Percentiles rank a stretch among this genome's conserved stretches.
phyloP scores from a whole-genome alignment of 2,888 invertebrate genomes.

The Tenthredo distinguenda region DNA sequence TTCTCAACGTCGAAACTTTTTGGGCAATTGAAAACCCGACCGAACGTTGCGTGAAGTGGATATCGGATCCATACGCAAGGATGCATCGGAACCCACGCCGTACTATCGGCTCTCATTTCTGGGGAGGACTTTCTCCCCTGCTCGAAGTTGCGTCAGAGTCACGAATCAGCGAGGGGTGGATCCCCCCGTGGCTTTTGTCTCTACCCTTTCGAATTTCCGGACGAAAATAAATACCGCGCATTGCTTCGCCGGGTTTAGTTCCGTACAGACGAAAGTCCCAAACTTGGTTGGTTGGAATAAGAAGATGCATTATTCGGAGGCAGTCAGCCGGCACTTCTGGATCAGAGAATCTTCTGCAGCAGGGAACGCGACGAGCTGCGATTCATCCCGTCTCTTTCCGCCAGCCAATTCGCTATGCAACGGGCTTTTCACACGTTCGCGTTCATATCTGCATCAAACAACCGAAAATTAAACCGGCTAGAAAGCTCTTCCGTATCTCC shows the following conservation, averaged over 20 bases:
- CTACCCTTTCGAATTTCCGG: not conserved
- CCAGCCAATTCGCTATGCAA: not conserved
- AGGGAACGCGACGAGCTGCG: not conserved
- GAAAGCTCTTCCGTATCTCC: not conserved
- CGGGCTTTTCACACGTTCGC: not conserved
- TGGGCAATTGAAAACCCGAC: not conserved
- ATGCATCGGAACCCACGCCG: not conserved
- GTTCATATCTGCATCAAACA: not conserved
- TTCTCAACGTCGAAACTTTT: slow-evolving; percentile 12
- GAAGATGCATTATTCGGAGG: slow-evolving; percentile 27
- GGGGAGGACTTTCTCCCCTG: slow-evolving; percentile 5
- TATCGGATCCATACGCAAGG: not conserved
- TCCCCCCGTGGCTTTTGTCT: slow-evolving; percentile 20
- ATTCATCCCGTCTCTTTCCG: not conserved
- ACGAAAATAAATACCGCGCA: slow-evolving; percentile 31
- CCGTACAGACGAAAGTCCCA: slow-evolving; percentile 3
- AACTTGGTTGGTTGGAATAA: slow-evolving; percentile 13
- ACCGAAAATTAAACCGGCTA: not conserved
- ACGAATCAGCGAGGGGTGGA: slow-evolving; percentile 34
- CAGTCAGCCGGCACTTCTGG: slow-evolving; percentile 5
- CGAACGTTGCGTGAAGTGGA: not conserved
- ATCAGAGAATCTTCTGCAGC: slow-evolving; percentile 14
- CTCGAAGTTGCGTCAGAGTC: not conserved
- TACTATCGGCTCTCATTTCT: slow-evolving; percentile 8
- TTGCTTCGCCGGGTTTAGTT: not conserved